These are phyloP conservation scores for Auanema freiburgensis DNA, from an alignment of 2,888 invertebrate genomes.

Conservation along the genomic window DNA sequence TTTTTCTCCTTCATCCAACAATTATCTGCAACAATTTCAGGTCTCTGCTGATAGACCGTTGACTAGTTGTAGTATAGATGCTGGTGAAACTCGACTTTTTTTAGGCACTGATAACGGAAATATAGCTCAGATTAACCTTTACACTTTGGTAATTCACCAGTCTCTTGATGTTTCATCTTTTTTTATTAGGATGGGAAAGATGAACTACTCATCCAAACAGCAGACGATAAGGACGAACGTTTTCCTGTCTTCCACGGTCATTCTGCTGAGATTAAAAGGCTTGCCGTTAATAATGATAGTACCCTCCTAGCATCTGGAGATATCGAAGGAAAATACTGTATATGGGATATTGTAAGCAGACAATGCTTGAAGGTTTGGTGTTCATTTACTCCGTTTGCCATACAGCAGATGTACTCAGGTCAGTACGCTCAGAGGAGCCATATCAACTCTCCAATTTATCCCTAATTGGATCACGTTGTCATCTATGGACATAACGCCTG, in stretches of 20 bases:
- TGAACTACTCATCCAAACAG: slow-evolving; percentile 34
- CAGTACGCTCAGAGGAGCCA: slow-evolving; percentile 20
- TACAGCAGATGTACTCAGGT: slow-evolving; percentile 12
- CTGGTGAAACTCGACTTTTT: slow-evolving; percentile 49
- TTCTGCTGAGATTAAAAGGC: slow-evolving; percentile 30
- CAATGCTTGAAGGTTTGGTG: slow-evolving; percentile 47
- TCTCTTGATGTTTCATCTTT: background rate
- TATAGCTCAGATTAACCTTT: slow-evolving; percentile 46
- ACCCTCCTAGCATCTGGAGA: slow-evolving; percentile 53
- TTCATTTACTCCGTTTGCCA: slow-evolving; percentile 3
- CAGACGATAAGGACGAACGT: slow-evolving; percentile 33
- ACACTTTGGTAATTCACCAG: slow-evolving; percentile 20
- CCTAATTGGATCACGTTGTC: slow-evolving; percentile 25
- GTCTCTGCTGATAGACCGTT: slow-evolving; percentile 50
- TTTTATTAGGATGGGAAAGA: slow-evolving; percentile 20
- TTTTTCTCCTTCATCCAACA: background rate
- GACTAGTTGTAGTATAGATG: slow-evolving; percentile 48
- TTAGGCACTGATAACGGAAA: slow-evolving; percentile 50
- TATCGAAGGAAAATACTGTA: slow-evolving; percentile 42
- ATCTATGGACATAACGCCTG: background rate
- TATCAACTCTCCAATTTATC: slow-evolving; percentile 23
- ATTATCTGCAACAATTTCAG: slow-evolving; percentile 23
- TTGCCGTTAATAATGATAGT: slow-evolving; percentile 46
- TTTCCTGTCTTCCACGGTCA: slow-evolving; percentile 38
- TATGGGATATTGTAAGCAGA: slow-evolving; percentile 55